A percentile compares a stretch with the other conserved stretches of the same genome.
Evolutionary conservation across 2,113 vertebrate genomes (phyloP).

Genomic region (Rhinoderma darwinii): DNA sequence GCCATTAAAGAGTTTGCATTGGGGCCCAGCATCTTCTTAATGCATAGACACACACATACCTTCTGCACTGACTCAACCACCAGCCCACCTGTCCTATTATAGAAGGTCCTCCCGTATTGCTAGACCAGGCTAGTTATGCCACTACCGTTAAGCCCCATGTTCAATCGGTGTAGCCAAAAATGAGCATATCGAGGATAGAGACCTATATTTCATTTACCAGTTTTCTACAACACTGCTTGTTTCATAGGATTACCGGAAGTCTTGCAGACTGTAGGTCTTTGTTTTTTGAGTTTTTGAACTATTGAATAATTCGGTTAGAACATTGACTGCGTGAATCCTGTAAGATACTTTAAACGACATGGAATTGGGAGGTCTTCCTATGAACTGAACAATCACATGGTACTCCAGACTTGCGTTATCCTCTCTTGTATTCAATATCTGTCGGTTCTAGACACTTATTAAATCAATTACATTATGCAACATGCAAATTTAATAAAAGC

Average conservation of each 20-base stretch:
- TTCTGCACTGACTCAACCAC: neutral
- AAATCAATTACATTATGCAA: slow-evolving; percentile 37
- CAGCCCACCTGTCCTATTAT: neutral
- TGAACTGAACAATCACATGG: neutral
- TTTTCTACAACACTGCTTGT: no score
- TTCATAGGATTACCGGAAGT: no score
- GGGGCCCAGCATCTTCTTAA: no score
- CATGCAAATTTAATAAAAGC: slow-evolving; percentile 48
- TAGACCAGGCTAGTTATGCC: no score
- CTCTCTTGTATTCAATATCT: slow-evolving; percentile 9
- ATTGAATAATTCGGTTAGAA: slow-evolving; percentile 4
- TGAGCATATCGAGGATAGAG: no score
- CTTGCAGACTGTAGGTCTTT: no score
- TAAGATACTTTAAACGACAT: neutral
- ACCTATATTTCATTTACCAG: no score
- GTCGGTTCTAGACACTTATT: slow-evolving; percentile 3
- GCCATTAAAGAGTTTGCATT: no score
- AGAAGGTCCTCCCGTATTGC: no score
- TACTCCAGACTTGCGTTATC: neutral
- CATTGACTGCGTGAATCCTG: neutral
- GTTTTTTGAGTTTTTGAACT: neutral
- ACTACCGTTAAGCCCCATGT: no score
- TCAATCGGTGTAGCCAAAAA: no score
- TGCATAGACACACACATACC: neutral
- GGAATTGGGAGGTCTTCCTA: neutral